These are phyloP conservation scores for Apocrypta bakeri DNA, from an alignment of 1,140 invertebrate genomes.

Conservation along the genomic window DNA sequence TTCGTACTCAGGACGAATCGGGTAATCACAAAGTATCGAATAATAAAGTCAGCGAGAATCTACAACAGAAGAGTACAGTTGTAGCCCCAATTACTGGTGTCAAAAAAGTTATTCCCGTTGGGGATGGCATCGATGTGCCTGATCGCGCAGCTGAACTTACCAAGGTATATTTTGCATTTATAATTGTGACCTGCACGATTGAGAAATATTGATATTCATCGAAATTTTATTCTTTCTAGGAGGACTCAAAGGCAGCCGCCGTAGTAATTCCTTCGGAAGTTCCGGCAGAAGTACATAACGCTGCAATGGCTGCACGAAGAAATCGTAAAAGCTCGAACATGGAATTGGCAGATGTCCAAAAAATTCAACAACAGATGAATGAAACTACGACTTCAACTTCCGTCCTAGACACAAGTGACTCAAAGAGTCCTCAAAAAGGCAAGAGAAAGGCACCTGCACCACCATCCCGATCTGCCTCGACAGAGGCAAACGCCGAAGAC, in stretches of 20 bases:
- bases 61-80: conserved; percentile 26
- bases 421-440: conserved; percentile 76
- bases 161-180: conserved; percentile 8
- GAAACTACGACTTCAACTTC: neutral
- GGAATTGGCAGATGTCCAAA: conserved; percentile 59
- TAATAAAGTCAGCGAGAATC: conserved; percentile 10
- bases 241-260: neutral
- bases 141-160: conserved; percentile 53
- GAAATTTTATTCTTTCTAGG: neutral
- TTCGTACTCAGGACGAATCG: neutral
- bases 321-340: conserved; percentile 77
- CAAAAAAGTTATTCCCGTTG: conserved; percentile 44
- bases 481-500: conserved; percentile 52
- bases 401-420: neutral
- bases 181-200: too few species aligned
- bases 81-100: conserved; percentile 8
- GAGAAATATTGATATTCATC: too few species aligned
- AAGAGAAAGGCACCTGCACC: conserved; percentile 85
- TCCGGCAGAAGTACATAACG: conserved; percentile 82
- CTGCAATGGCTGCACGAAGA: conserved; percentile 79
- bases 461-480: conserved; percentile 66
- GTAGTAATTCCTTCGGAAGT: conserved; percentile 68
- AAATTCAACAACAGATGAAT: conserved; percentile 48
- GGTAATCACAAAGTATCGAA: neutral
- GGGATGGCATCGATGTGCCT: conserved; percentile 53